Percentiles rank a stretch among this genome's conserved stretches.
Conservation (phyloP, 2,888 invertebrate species). For the Abrostola triplasia region DNA sequence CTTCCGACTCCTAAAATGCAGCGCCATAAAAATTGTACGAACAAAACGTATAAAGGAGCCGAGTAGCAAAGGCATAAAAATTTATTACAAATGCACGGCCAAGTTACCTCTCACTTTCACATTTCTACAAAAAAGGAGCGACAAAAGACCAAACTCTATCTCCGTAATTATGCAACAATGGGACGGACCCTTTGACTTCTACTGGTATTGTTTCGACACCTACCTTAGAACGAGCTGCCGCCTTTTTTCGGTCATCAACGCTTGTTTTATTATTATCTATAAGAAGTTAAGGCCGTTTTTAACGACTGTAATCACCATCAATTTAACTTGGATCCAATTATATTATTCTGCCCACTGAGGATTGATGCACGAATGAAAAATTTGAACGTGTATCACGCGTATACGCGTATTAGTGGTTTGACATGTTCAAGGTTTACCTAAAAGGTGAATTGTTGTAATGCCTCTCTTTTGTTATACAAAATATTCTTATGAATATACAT, state of each 20-base stretch:
- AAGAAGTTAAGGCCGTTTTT: constrained; percentile 31
- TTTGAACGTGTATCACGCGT: constrained; percentile 26
- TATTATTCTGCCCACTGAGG: constrained; percentile 27
- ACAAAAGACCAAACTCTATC: constrained; percentile 20
- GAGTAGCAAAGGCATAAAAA: constrained; percentile 70
- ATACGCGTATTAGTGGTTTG: constrained; percentile 12
- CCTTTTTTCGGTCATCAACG: constrained; percentile 48
- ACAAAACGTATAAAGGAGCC: constrained; percentile 62
- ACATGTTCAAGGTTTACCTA: constrained; percentile 20
- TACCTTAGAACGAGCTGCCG: constrained; percentile 22
- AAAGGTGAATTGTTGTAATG: background rate
- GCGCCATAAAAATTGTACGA: constrained; percentile 64
- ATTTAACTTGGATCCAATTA: constrained; percentile 40
- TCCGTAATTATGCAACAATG: constrained; percentile 60
- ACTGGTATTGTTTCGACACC: constrained; percentile 46
- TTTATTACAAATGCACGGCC: constrained; percentile 46
- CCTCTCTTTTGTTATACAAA: too few species aligned
- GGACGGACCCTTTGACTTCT: constrained; percentile 48
- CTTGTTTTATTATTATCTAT: constrained; percentile 46
- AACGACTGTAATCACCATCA: constrained; percentile 49
- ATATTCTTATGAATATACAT: too few species aligned
- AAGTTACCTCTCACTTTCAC: constrained; percentile 73
- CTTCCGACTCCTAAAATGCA: constrained; percentile 61
- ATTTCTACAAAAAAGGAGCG: constrained; percentile 63
- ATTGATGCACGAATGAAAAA: constrained; percentile 32